phyloP scores from a whole-genome alignment of 2,888 invertebrate species.

The Epinotia brunnichana region DNA sequence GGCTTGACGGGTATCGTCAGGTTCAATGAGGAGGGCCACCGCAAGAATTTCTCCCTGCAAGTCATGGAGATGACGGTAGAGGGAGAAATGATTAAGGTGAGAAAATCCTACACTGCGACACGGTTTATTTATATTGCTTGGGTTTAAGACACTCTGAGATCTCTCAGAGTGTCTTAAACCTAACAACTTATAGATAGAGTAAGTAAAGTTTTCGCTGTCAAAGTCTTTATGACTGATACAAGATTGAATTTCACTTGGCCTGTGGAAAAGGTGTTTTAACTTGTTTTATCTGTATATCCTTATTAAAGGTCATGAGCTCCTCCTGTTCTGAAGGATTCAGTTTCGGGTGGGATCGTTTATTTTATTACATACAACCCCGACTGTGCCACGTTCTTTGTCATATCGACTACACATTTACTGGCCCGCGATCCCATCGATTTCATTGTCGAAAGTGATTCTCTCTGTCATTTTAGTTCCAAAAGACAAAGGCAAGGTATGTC shows the following conservation, averaged over 20 bases:
- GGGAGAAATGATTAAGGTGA: constrained; percentile 92
- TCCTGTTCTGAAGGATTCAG: too few relatives aligned
- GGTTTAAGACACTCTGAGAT: not conserved
- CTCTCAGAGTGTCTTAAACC: too few relatives aligned
- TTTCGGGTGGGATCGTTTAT: too few relatives aligned
- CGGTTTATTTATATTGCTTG: not conserved
- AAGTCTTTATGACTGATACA: too few relatives aligned
- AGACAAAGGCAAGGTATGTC: too few relatives aligned
- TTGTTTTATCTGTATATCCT: too few relatives aligned
- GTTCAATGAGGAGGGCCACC: constrained; percentile 92
- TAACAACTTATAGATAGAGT: too few relatives aligned
- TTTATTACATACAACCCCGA: too few relatives aligned
- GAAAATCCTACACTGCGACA: constrained; percentile 36
- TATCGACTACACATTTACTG: not conserved
- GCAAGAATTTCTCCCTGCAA: constrained; percentile 94
- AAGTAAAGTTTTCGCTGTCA: too few relatives aligned
- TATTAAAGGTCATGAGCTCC: too few relatives aligned
- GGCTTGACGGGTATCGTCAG: constrained; percentile 94
- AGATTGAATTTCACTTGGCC: too few relatives aligned
- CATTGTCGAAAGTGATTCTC: not conserved
- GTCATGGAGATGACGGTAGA: constrained; percentile 95
- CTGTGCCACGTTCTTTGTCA: not conserved
- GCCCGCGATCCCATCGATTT: not conserved
- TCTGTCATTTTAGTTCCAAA: not conserved
- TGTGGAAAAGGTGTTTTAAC: too few relatives aligned